Evolutionary conservation across 2,113 vertebrate species (phyloP).

Genomic region (Daboia siamensis): DNA sequence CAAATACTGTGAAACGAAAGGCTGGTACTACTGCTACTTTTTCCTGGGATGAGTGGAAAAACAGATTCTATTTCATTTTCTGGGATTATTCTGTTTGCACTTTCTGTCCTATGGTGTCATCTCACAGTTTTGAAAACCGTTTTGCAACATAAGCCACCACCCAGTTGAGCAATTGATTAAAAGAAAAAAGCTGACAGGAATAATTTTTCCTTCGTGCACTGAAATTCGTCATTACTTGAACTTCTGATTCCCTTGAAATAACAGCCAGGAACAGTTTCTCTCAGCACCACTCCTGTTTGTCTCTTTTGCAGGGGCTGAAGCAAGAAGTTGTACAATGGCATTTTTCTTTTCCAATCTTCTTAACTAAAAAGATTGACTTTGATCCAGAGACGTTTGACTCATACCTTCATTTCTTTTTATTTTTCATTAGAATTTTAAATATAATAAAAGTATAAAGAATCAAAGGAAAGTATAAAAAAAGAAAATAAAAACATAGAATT

Average conservation of each 20-base stretch:
- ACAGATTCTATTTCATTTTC: background rate
- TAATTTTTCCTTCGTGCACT: background rate
- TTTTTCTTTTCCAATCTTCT: background rate
- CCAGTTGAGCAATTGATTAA: background rate
- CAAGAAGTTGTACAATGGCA: background rate
- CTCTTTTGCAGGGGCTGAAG: background rate
- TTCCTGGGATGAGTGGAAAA: background rate
- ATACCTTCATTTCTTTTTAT: background rate
- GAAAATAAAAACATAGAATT: background rate
- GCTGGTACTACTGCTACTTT: background rate
- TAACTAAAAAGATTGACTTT: background rate
- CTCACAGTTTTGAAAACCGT: background rate
- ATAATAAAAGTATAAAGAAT: background rate
- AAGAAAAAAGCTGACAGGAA: background rate
- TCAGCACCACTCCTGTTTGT: background rate
- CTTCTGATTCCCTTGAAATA: slow-evolving; percentile 10
- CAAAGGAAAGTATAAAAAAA: background rate
- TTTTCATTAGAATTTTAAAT: background rate
- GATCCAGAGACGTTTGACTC: background rate
- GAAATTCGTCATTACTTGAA: background rate
- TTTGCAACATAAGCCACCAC: background rate
- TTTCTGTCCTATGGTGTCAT: background rate
- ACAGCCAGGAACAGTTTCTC: background rate
- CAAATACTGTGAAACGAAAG: background rate
- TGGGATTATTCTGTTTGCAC: background rate